These are phyloP conservation scores for Crax fasciolata DNA, from an alignment of 2,797 vertebrate species.

Conservation along the genomic window DNA sequence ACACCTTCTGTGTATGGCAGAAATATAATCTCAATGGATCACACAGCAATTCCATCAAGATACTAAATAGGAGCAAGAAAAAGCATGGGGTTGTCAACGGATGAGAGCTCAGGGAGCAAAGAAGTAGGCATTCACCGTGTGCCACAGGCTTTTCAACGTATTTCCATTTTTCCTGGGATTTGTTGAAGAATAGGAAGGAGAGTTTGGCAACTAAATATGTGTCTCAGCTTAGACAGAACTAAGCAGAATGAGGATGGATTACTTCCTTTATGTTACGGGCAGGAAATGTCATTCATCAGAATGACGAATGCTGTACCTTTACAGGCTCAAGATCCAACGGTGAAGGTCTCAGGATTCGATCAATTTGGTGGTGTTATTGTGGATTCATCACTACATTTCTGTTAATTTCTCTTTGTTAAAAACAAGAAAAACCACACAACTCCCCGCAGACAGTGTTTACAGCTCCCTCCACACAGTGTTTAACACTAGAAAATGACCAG, in stretches of 20 bases:
- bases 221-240: constrained; percentile 17
- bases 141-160: constrained; percentile 26
- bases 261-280: constrained; percentile 44
- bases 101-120: constrained; percentile 15
- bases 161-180: constrained; percentile 51
- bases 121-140: constrained; percentile 12
- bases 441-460: too few species aligned
- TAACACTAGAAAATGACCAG: not conserved
- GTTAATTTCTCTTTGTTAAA: not conserved
- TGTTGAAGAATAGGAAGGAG: constrained; percentile 18
- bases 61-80: constrained; percentile 27
- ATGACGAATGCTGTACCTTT: constrained; percentile 41
- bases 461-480: too few species aligned
- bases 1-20: constrained; percentile 1
- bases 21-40: constrained; percentile 38
- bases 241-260: constrained; percentile 48
- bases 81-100: constrained; percentile 5
- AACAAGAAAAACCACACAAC: too few species aligned
- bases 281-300: constrained; percentile 53
- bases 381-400: not conserved
- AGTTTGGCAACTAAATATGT: constrained; percentile 54
- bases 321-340: not conserved
- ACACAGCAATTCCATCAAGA: constrained; percentile 38
- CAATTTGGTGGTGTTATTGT: not conserved
- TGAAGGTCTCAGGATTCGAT: not conserved